These are phyloP conservation scores for Pseudorhombus dupliciocellatus DNA, from an alignment of 2,113 vertebrate genomes.

Conservation along the genomic window DNA sequence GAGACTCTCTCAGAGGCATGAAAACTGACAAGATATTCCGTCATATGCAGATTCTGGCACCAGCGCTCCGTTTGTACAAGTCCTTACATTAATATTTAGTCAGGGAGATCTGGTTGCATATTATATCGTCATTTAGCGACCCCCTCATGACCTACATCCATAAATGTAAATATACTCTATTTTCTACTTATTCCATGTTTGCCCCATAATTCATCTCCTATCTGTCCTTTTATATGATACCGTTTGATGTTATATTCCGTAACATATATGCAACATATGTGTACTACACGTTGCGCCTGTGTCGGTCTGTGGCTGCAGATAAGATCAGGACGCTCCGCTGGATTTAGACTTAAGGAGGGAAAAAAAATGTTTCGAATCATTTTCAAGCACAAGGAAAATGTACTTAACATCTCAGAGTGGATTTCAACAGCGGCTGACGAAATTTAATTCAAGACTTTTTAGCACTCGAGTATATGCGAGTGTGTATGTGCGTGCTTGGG, in stretches of 20 bases:
- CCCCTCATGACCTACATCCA: too few species aligned
- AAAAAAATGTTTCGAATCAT: slow-evolving; percentile 24
- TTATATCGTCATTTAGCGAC: background rate
- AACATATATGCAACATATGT: background rate
- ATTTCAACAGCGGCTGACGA: slow-evolving; percentile 64
- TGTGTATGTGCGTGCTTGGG: slow-evolving; percentile 43
- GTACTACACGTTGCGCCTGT: background rate
- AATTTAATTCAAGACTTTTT: slow-evolving; percentile 67
- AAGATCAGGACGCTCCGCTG: slow-evolving; percentile 11
- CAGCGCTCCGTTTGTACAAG: background rate
- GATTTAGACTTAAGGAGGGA: slow-evolving; percentile 2
- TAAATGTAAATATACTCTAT: background rate
- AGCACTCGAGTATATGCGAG: slow-evolving; percentile 26
- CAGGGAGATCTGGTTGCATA: background rate
- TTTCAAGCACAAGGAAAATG: slow-evolving; percentile 52
- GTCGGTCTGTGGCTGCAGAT: background rate
- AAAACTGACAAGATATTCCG: background rate
- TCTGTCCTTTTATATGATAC: background rate
- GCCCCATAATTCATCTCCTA: background rate
- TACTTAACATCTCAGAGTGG: slow-evolving; percentile 34
- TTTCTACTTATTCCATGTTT: background rate
- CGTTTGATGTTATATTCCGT: background rate
- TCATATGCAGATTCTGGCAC: background rate
- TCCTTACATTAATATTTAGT: background rate
- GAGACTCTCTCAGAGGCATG: background rate